Evolutionary conservation across 2,888 invertebrate species (phyloP), one percentile per base, ranked within the genome.

Genomic region (Octonoba sinensis): DNA sequence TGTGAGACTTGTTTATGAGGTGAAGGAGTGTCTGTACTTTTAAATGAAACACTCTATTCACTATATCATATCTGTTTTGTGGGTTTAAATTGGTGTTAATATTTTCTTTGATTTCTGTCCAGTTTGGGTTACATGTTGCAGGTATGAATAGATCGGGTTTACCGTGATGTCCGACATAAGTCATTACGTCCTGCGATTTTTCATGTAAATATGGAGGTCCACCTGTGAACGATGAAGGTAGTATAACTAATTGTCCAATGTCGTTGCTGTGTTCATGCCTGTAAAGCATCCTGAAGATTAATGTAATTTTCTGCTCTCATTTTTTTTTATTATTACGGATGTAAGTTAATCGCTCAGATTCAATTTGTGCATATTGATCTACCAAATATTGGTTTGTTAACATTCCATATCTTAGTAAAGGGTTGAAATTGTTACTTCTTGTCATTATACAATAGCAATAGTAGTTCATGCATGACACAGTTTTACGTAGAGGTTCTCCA

Each of bases 371-470:
- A 15, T 47, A 47, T 47, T 47, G 47, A 47, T 47, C 47, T 47
- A 57, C 57, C 18, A 57, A 6, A 15, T 20, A 57, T 57, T 57
- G 22, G 22, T 57, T 18, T 3, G 15, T 3, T 3, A 57, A 24
- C 20, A 11, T 20, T 18, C 57, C 4, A 20, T 6, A 57, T 18
- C 4, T 12, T 3, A 57, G 57, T n/a, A 57, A 20, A 6, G 3
- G 57, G 22, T 57, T 57, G 22, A 6, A 11, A 11, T 57, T 11
- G 12, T 22, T 57, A 3, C 4, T 8, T 20, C 57, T 18, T 20
- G 22, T 57, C 57, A 57, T 57, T 12, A 57, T 57, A 6, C 60
- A 16, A n/a, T 62, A 62, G 36, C 36, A 6, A 36, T 62, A 62
- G 36, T 13, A 62, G 36, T 62, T 27, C 36, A 36, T 36, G 3